Conservation (phyloP, 2,888 invertebrate genomes). For the Scaeva pyrastri region DNA sequence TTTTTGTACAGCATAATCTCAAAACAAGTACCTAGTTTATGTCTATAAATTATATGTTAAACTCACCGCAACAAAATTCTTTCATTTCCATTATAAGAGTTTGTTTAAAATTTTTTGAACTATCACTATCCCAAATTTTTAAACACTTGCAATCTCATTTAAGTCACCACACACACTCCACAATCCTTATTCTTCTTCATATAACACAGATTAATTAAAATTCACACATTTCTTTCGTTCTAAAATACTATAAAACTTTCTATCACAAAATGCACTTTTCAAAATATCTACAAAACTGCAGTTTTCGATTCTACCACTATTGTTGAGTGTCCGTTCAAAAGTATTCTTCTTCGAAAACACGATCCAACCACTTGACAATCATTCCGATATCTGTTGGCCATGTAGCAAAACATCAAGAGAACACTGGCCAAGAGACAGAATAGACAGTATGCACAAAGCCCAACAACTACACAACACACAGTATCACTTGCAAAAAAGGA, state of each 20-base stretch:
- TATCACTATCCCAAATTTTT: background rate
- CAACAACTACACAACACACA: slow-evolving; percentile 14
- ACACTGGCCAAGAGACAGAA: slow-evolving; percentile 59
- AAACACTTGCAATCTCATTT: background rate
- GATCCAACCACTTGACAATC: slow-evolving; percentile 73
- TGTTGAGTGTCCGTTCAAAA: slow-evolving; percentile 9
- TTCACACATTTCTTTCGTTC: slow-evolving; percentile 16
- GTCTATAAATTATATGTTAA: background rate
- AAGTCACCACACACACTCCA: slow-evolving; percentile 6
- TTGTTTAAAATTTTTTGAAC: slow-evolving; percentile 3
- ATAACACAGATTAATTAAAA: background rate
- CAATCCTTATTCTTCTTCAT: background rate
- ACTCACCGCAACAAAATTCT: slow-evolving; percentile 83
- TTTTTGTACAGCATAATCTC: too few species aligned
- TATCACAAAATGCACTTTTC: slow-evolving; percentile 2
- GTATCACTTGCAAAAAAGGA: slow-evolving; percentile 71
- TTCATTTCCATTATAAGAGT: slow-evolving; percentile 80
- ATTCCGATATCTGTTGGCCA: slow-evolving; percentile 75
- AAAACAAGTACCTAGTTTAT: too few species aligned
- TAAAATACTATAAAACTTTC: background rate
- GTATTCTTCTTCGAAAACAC: slow-evolving; percentile 34
- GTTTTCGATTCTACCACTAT: slow-evolving; percentile 34
- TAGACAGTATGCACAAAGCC: slow-evolving; percentile 63
- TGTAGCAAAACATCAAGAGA: slow-evolving; percentile 60
- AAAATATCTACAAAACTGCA: slow-evolving; percentile 17